Base-by-base conservation (phyloP, 2,888 invertebrate species). In the Spodoptera picta region DNA sequence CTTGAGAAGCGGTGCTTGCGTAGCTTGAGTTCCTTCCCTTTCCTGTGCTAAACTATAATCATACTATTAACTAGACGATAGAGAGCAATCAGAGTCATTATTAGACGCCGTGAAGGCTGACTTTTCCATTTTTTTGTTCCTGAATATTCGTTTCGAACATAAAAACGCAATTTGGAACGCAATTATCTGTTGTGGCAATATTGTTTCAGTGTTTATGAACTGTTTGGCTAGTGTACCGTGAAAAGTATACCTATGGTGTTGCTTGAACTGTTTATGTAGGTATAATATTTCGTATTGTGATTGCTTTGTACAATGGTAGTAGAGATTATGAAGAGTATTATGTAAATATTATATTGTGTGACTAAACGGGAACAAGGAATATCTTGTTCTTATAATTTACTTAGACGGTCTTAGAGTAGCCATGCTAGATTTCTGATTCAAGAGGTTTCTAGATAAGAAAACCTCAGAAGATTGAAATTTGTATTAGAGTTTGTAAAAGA, bases 1-100 rank as follows among this genome's bases (percentile, higher is more conserved):
- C 91, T 93, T 92, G 92, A 89, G 81, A 71, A 79, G 79, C 80
- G 77, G 73, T 79, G 80, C 82, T 80, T 73, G 75, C 47, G 7
- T 47, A 24, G 9, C 81, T 78, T 83, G 84, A 84, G 84, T 82
- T 83, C 91, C 88, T 93, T 92, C 92, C 92, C 76, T 90, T 93
- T 92, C 92, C 92, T 92, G 88, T 72, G 80, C 43, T 66, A 47
- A 63, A 69, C 63, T 76, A 77, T 88, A 90, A 88, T 89, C 79
- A 83, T 74, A 74, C 72, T 72, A 80, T 83, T 88, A 86, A 87
- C 85, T 83, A 78, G 82, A 80, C 69, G 80, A 73, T 72, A 72
- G 63, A 77, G 60, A 72, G 60, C 53, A 75, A 86, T 79, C 63
- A 80, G 72, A 81, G 76, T 70, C 48, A 75, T 80, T 78, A 75